Evolutionary conservation across 2,113 vertebrate species (phyloP).

Genomic region (Penelope pileata): DNA sequence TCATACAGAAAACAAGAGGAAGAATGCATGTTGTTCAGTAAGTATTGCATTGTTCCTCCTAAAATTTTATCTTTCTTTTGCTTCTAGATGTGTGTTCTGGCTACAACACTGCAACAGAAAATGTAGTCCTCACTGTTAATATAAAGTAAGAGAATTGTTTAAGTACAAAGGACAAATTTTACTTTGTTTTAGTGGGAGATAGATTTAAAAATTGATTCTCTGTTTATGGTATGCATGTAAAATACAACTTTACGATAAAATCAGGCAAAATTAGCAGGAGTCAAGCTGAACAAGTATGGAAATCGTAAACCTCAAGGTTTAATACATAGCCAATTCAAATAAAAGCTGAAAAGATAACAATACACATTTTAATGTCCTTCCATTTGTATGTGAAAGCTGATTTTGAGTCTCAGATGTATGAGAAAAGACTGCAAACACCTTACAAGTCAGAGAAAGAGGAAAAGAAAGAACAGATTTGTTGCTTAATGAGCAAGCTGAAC

Average conservation of each 20-base stretch:
- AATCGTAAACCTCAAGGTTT: not conserved
- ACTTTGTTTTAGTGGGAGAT: not conserved
- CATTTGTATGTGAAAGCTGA: not conserved
- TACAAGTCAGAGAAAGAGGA: not conserved
- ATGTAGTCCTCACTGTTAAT: not conserved
- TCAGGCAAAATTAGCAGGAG: not conserved
- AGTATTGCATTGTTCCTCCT: constrained; percentile 32
- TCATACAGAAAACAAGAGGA: constrained; percentile 47
- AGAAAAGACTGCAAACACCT: not conserved
- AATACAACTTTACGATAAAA: not conserved
- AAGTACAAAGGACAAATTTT: not conserved
- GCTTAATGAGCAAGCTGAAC: not conserved
- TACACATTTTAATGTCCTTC: not conserved
- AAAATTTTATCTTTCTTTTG: not conserved
- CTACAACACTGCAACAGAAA: not conserved
- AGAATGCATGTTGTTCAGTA: constrained; percentile 3
- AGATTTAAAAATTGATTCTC: not conserved
- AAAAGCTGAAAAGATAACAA: not conserved
- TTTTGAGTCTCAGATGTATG: not conserved
- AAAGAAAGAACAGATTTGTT: not conserved
- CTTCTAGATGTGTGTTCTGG: not conserved
- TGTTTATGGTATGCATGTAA: not conserved
- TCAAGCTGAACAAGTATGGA: not conserved
- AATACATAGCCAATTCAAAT: not conserved
- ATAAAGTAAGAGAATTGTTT: not conserved